Evolutionary conservation across 2,888 invertebrate species (phyloP).

Genomic region (Agapetus fuscipes): DNA sequence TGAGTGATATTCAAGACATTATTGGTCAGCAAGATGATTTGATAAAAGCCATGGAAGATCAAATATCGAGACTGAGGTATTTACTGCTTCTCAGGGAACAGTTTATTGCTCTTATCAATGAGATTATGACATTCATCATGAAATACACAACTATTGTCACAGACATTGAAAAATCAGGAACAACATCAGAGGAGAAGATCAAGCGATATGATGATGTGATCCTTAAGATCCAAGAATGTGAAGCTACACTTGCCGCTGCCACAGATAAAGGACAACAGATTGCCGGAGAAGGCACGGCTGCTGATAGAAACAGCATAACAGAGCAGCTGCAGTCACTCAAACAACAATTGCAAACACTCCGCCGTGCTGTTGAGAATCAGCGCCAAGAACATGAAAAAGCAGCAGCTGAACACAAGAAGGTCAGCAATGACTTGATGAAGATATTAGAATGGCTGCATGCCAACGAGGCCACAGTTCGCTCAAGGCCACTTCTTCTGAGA

Average conservation of each 20-base stretch:
- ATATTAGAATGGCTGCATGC: conserved; percentile 76
- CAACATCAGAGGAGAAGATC: conserved; percentile 77
- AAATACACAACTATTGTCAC: conserved; percentile 78
- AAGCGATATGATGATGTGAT: conserved; percentile 80
- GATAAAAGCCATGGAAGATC: conserved; percentile 75
- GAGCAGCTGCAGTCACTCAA: conserved; percentile 80
- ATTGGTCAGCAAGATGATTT: conserved; percentile 77
- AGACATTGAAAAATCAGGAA: conserved; percentile 77
- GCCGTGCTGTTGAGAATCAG: conserved; percentile 75
- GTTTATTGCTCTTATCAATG: conserved; percentile 75
- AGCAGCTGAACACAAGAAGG: conserved; percentile 78
- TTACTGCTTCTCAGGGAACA: conserved; percentile 76
- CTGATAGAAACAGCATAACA: conserved; percentile 79
- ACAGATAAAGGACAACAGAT: conserved; percentile 91
- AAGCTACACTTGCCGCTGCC: conserved; percentile 76
- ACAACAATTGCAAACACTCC: conserved; percentile 68
- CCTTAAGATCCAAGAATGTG: conserved; percentile 80
- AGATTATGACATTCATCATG: conserved; percentile 78
- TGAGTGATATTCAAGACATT: conserved; percentile 70
- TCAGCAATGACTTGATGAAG: conserved; percentile 72
- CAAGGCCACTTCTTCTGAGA: conserved; percentile 70
- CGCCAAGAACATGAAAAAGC: conserved; percentile 81
- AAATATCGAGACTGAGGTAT: conserved; percentile 71
- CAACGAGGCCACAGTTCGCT: conserved; percentile 72
- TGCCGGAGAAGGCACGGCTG: conserved; percentile 79